These are phyloP conservation scores for Diachasmimorpha longicaudata DNA, from an alignment of 1,140 invertebrate genomes.

Conservation along the genomic window DNA sequence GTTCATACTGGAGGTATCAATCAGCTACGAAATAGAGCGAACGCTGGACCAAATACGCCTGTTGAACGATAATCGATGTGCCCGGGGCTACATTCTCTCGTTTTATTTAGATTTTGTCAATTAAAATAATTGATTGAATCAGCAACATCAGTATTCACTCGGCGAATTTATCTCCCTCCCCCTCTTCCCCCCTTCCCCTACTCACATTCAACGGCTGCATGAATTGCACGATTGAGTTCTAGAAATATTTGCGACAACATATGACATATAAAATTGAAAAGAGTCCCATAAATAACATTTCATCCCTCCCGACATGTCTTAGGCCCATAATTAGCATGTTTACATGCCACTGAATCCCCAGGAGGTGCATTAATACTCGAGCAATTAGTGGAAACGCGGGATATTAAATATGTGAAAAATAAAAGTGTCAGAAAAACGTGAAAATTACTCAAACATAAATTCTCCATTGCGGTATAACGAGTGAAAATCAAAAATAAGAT, in stretches of 20 bases:
- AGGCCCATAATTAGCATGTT: conserved; percentile 35
- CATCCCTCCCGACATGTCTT: conserved; percentile 3
- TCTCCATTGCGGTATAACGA: neutral
- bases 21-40: neutral
- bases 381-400: conserved; percentile 24
- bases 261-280: neutral
- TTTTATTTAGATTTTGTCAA: neutral
- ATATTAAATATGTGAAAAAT: neutral
- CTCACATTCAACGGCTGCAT: neutral
- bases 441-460: neutral
- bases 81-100: neutral
- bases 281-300: neutral
- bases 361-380: conserved; percentile 20
- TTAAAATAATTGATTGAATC: neutral
- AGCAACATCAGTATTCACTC: neutral
- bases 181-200: too few relatives aligned
- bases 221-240: neutral
- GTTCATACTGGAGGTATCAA: neutral
- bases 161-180: neutral
- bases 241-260: neutral
- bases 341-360: conserved; percentile 34
- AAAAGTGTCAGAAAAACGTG: neutral
- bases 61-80: conserved; percentile 12
- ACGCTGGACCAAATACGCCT: neutral
- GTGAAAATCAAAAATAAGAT: neutral